Percentiles rank a stretch among this genome's conserved stretches.
Conservation (phyloP, 2,113 vertebrate species). For the Dermatemys mawii region DNA sequence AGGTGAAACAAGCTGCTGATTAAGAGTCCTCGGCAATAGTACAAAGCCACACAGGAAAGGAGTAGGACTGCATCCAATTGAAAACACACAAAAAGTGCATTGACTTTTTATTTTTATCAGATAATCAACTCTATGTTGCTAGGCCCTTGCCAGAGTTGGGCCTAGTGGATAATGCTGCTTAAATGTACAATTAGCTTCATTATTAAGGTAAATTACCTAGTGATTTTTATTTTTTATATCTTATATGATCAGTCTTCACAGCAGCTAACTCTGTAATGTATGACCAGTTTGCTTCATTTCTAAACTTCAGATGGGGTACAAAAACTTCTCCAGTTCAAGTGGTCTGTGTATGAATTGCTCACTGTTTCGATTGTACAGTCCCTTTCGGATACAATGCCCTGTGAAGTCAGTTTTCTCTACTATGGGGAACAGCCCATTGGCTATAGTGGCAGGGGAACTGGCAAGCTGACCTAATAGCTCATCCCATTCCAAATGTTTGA, state of each 20-base stretch:
- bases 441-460: neutral
- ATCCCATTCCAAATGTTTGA: neutral
- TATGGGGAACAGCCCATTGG: neutral
- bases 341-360: rapidly evolving
- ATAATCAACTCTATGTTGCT: neutral
- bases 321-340: neutral
- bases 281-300: neutral
- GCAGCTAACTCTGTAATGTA: neutral
- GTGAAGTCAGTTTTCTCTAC: neutral
- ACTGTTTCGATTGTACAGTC: neutral
- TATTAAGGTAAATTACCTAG: rapidly evolving
- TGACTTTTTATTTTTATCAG: neutral
- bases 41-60: neutral
- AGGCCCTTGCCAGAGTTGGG: neutral
- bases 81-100: neutral
- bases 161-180: neutral
- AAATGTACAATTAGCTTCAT: neutral
- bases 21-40: neutral
- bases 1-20: neutral
- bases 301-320: neutral
- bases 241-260: neutral
- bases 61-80: neutral
- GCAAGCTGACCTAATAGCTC: neutral
- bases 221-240: no score
- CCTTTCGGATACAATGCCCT: neutral